Evolutionary conservation across 2,888 invertebrate genomes (phyloP).

Genomic region (Torymus aiolomorphi): DNA sequence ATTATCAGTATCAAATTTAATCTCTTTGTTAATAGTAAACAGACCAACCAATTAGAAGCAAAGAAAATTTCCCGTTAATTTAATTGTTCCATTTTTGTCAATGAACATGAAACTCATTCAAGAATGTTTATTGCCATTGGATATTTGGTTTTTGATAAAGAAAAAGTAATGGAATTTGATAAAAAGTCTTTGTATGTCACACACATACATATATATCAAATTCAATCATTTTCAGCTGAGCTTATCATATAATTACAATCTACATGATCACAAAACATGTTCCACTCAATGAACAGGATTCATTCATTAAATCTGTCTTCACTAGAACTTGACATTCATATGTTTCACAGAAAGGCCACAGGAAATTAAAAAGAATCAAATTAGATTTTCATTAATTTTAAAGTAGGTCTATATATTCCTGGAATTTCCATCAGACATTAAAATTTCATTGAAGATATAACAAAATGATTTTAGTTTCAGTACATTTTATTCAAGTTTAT

Average conservation of each 20-base stretch:
- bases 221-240: slow-evolving; percentile 24
- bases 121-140: slow-evolving; percentile 33
- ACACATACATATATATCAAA: background rate
- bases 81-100: slow-evolving; percentile 20
- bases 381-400: background rate
- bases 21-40: slow-evolving; percentile 10
- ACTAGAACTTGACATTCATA: background rate
- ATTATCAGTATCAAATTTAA: slow-evolving; percentile 15
- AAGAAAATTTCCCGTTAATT: slow-evolving; percentile 16
- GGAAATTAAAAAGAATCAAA: background rate
- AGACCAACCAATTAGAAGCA: background rate
- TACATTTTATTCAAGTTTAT: slow-evolving; percentile 27
- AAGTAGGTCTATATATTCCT: background rate
- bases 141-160: slow-evolving; percentile 54
- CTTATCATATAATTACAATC: slow-evolving; percentile 17
- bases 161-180: slow-evolving; percentile 48
- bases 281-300: slow-evolving; percentile 6
- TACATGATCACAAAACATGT: slow-evolving; percentile 2
- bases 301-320: slow-evolving; percentile 5
- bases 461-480: slow-evolving; percentile 17
- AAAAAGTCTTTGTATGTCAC: slow-evolving; percentile 13
- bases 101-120: slow-evolving; percentile 39
- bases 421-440: background rate
- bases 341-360: slow-evolving; percentile 1
- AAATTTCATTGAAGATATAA: background rate